These are phyloP conservation scores for human DNA, from an alignment of 2,113 vertebrate species.

Conservation along the genomic window GRCh38 chr6:78437001-78437500, in stretches of 20 bases:
- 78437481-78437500: not conserved
- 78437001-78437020: not conserved
- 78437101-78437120: not conserved
- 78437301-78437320: not conserved
- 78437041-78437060: not conserved
- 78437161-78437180: not conserved
- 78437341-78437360: not conserved
- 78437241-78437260: not conserved
- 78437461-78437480: not conserved
- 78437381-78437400: not conserved
- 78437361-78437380: not conserved
- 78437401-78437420: not conserved
- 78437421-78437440: not conserved
- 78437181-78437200: not conserved
- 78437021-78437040: not conserved
- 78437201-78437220: not conserved
- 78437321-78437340: not conserved
- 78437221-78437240: slow-evolving; percentile 1
- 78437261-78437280: not conserved
- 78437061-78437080: not conserved
- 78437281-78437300: not conserved
- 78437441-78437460: not conserved
- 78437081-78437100: not conserved
- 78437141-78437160: not conserved
- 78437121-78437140: not conserved